Base-by-base conservation (phyloP, 2,888 invertebrate genomes). In the Clivina fossor region DNA sequence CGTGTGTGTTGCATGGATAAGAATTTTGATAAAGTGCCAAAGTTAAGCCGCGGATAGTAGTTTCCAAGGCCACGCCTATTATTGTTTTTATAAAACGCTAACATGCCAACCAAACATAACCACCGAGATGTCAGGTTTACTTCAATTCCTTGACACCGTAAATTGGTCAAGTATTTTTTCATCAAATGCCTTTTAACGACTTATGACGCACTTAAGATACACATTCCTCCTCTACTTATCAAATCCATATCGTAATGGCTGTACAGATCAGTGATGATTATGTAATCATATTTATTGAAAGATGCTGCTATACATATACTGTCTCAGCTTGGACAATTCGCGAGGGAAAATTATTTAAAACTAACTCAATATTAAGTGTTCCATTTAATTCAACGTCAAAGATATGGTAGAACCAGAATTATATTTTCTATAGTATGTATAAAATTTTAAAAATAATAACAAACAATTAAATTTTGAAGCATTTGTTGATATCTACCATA, bases 21-120 rank as follows among this genome's bases (percentile, higher is more conserved):
- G 28, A 33, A 26, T 35, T 53, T 44, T 26, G 44, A 26, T 44
- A 53, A 33, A 44, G 35, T 13, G 44, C 53, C 33, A 35, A 43
- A 44, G 26, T 49, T 26, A 16, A 49, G 53, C 53, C 24, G 35
- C 43, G 51, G 24, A 18, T 38, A 50, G 15, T 62, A 56, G 63
- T 65, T 61, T 64, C 62, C 63, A 68, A 67, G 65, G 70, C 69
- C 70, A 71, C 71, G 70, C 71, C 71, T 70, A 68, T 69, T 65
- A 62, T 61, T 62, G 59, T 64, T 63, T 60, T 59, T 58, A 44
- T 60, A 40, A n/a, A n/a, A 32, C n/a, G 33, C 43, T 32, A n/a
- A 55, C 47, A 44, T 53, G 44, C 53, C 53, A 53, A 37, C 44
- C 20, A 44, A 47, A 49, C 49, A 15, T 35, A n/a, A n/a, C n/a